Conservation (phyloP, 2,888 invertebrate species). For the Vanessa cardui region DNA sequence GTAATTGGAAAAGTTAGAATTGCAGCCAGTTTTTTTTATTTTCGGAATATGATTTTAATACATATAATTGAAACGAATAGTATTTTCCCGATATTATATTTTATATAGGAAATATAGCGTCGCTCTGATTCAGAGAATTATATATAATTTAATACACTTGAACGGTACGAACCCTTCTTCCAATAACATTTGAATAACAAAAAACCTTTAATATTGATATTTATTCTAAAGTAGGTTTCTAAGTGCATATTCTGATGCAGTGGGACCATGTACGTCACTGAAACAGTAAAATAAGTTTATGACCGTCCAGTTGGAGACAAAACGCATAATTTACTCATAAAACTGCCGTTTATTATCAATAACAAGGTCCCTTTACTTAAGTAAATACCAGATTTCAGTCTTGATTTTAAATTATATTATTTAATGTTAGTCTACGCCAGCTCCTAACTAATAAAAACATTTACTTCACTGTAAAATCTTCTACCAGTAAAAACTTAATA, state of each 20-base stretch:
- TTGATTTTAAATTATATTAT: not conserved
- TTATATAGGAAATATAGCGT: too few species aligned
- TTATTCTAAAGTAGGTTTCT: slow-evolving; percentile 50
- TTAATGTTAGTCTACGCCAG: too few species aligned
- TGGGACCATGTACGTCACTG: slow-evolving; percentile 52
- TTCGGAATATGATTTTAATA: too few species aligned
- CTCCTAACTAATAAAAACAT: too few species aligned
- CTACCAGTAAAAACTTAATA: too few species aligned
- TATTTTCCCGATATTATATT: too few species aligned
- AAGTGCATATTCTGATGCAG: slow-evolving; percentile 60
- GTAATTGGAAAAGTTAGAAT: too few species aligned
- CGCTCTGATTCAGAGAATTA: too few species aligned
- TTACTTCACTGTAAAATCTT: not conserved
- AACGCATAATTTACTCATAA: slow-evolving; percentile 69
- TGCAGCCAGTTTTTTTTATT: too few species aligned
- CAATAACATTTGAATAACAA: not conserved
- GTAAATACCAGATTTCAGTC: slow-evolving; percentile 29
- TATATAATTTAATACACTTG: too few species aligned
- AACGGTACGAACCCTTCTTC: too few species aligned
- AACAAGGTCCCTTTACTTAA: slow-evolving; percentile 55
- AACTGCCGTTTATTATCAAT: slow-evolving; percentile 63
- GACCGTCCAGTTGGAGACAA: slow-evolving; percentile 53
- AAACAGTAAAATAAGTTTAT: slow-evolving; percentile 66
- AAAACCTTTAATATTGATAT: slow-evolving; percentile 16
- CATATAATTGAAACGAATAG: too few species aligned